A percentile compares a stretch with the other conserved stretches of the same genome.
Evolutionary conservation across 2,888 invertebrate genomes (phyloP).

Genomic region (Conchocele bisecta): DNA sequence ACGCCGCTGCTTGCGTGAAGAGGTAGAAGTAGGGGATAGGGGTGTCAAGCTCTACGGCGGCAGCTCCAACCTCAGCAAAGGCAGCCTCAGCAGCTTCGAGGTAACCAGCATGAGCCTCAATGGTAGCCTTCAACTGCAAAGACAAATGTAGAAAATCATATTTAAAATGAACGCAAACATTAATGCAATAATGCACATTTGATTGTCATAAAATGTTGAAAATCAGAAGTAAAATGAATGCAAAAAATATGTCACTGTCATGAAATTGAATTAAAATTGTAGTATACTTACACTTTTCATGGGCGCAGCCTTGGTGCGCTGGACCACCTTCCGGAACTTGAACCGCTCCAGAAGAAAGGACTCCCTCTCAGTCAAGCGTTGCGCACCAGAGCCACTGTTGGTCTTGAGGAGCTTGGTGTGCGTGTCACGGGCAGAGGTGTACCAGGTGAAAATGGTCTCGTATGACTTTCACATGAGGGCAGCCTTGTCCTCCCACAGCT

Average conservation of each 20-base stretch:
- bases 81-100: background rate
- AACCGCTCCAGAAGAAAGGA: conserved; percentile 8
- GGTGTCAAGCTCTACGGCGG: background rate
- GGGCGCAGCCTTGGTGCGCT: conserved; percentile 11
- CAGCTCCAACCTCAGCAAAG: background rate
- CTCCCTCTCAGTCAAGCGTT: background rate
- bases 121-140: background rate
- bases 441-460: background rate
- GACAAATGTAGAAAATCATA: conserved; percentile 4
- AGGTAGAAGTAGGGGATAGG: background rate
- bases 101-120: too few relatives aligned
- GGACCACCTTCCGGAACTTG: conserved; percentile 2
- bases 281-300: background rate
- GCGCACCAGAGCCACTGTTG: background rate
- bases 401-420: too few relatives aligned
- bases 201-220: background rate
- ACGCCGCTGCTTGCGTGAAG: background rate
- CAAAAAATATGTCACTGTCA: background rate
- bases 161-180: too few relatives aligned
- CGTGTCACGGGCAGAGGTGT: too few relatives aligned
- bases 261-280: background rate
- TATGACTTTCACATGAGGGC: too few relatives aligned
- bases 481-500: background rate
- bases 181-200: too few relatives aligned
- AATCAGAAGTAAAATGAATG: background rate